Base-by-base conservation (phyloP, 2,797 vertebrate genomes). In the Channa striata region DNA sequence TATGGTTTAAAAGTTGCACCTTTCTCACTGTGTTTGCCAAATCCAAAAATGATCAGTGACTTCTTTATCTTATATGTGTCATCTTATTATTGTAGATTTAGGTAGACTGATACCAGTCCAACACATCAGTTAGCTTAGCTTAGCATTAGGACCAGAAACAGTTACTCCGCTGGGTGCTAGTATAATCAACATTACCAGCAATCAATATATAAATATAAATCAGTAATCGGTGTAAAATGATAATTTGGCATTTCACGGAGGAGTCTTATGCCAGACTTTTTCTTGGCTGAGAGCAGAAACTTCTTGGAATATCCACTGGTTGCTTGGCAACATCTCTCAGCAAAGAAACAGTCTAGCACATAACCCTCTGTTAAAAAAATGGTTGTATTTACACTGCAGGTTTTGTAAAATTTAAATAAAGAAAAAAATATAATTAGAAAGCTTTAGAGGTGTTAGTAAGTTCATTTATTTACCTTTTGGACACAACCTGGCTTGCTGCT, bases 261-360 rank as follows among this genome's bases (percentile, higher is more conserved):
- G 53, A 61, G 49, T 56, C 13, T 30, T 34, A 20, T 68, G 53
- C 25, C 68, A 68, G 48, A 43, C 30, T 17, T 34, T 37, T 51
- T 59, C 17, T 52, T 73, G 56, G 46, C 54, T 39, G 21, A 8
- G 36, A 36, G 51, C 13, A 33, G 20, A 4, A 61, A 57, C 36
- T 40, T 58, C 17, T 44, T 68, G 61, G 30, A 72, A 53, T 68
- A 33, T 57, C 10, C 0, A 9, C 50, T 42, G 17, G 48, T 65
- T 69, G 46, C 66, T 47, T 60, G 33, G 72, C 58, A 72, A 62
- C 34, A 1, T 25, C 23, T 52, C 11, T 52, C 9, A 12, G 57
- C 43, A 33, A 34, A 56, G 44, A 68, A 62, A 47, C 36, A 37
- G 56, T 61, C 59, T 64, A 40, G 47, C 57, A 69, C 20, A 36